These are phyloP conservation scores for Drosophila pseudoobscura DNA, from an alignment of 1,140 invertebrate species.

Conservation along the genomic window DNA sequence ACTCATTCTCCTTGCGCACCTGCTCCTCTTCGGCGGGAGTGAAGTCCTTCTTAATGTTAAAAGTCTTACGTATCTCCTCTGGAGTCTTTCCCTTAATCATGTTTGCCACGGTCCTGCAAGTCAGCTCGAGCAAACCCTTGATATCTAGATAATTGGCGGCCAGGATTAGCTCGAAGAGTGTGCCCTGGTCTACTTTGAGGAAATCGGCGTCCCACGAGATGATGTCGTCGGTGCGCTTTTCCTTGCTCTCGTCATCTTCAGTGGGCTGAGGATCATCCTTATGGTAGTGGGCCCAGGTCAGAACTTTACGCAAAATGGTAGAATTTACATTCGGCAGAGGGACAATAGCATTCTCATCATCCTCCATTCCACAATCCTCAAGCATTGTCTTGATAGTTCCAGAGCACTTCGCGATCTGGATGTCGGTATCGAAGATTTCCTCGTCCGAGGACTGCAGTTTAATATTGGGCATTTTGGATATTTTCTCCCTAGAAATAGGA, in stretches of 20 bases:
- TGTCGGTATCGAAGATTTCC: conserved; percentile 98
- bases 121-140: conserved; percentile 97
- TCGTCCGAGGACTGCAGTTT: conserved; percentile 98
- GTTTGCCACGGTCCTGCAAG: conserved; percentile 99
- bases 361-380: conserved; percentile 97
- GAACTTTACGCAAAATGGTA: conserved; percentile 97
- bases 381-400: conserved; percentile 99
- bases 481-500: conserved; percentile 44
- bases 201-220: conserved; percentile 99
- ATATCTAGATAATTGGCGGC: conserved; percentile 99
- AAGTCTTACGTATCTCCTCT: conserved; percentile 99
- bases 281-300: conserved; percentile 97
- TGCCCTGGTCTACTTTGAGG: conserved; percentile 98
- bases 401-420: conserved; percentile 98
- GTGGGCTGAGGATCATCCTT: conserved; percentile 97
- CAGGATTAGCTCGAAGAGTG: conserved; percentile 96
- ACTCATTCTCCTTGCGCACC: conserved; percentile 98
- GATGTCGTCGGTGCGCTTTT: conserved; percentile 99
- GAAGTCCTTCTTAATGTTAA: conserved; percentile 99
- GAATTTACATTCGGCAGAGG: conserved; percentile 99
- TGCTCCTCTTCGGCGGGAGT: conserved; percentile 97
- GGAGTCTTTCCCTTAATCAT: conserved; percentile 99
- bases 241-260: conserved; percentile 99
- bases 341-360: conserved; percentile 96
- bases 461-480: conserved; percentile 93